Percentiles rank a stretch among this genome's conserved stretches.
phyloP scores from a whole-genome alignment of 2,113 vertebrate species.

The Phylloscopus trochiloides region DNA sequence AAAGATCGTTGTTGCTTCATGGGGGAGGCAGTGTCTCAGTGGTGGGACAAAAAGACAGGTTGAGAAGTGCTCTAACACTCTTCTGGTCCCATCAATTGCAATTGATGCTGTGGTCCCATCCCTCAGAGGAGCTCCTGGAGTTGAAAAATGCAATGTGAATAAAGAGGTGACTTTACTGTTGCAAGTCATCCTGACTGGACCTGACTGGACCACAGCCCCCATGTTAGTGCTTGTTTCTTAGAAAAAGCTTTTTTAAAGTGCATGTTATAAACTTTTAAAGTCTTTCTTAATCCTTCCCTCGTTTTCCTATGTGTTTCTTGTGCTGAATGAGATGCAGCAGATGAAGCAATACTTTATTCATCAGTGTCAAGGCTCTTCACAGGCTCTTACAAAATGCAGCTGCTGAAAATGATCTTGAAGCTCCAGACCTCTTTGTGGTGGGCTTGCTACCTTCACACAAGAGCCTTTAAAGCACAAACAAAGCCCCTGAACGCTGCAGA shows the following conservation, averaged over 20 bases:
- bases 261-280: neutral
- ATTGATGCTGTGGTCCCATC: neutral
- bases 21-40: neutral
- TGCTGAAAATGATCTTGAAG: neutral
- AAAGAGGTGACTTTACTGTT: neutral
- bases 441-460: neutral
- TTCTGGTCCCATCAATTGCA: neutral
- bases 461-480: neutral
- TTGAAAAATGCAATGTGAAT: neutral
- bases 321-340: neutral
- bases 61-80: neutral
- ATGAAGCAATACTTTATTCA: conserved; percentile 35
- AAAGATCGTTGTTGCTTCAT: neutral
- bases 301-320: neutral
- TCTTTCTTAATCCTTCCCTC: neutral
- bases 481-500: neutral
- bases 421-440: neutral
- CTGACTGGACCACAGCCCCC: neutral
- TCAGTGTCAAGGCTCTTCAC: neutral
- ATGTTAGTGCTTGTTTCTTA: neutral
- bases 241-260: neutral
- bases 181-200: neutral
- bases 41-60: neutral
- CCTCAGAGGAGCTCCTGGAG: neutral
- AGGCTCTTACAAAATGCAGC: conserved; percentile 7